Evolutionary conservation across 2,888 invertebrate genomes (phyloP), one percentile per base, ranked within the genome.

Genomic region (Eupithecia tripunctaria): DNA sequence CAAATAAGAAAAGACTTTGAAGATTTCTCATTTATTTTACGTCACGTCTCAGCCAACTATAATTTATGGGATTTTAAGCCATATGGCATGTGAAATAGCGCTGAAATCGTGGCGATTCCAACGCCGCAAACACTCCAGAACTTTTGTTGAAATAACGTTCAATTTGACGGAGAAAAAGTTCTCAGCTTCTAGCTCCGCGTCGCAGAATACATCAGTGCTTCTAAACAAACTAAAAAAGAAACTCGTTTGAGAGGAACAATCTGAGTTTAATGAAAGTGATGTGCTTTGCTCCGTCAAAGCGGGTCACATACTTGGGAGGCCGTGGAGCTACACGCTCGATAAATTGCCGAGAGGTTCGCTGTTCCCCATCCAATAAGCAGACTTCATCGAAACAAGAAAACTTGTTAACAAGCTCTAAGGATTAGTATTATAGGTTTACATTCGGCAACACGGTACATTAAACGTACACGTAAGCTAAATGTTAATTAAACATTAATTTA

Each of bases 1-100:
- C 72, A 67, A 76, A 79, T 73, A 79, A 78, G 76, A 78, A 76
- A 79, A 76, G 77, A 74, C 77, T 79, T 77, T 71, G 71, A 68
- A 74, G 73, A 76, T 67, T 71, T 64, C 79, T 82, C 78, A 77
- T 82, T 83, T 81, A 80, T 81, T 80, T 82, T 81, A 85, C 79
- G 79, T 80, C 76, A 80, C 73, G 75, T 78, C 78, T 78, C 73
- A 69, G 59, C 47, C 43, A 72, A 69, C 67, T 68, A 74, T 78
- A 71, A 80, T 74, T 80, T 77, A 80, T 74, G 62, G 63, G 62
- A 84, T 76, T 79, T 78, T 75, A 76, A 82, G 71, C 70, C 79
- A 74, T 80, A 80, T 59, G 25, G 29, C 69, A 67, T 60, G 70
- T 59, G 71, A 60, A 78, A 80, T 81, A 85, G 74, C 72, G 82